Evolutionary conservation across 2,888 invertebrate species (phyloP).

Genomic region (Hydraecia micacea): DNA sequence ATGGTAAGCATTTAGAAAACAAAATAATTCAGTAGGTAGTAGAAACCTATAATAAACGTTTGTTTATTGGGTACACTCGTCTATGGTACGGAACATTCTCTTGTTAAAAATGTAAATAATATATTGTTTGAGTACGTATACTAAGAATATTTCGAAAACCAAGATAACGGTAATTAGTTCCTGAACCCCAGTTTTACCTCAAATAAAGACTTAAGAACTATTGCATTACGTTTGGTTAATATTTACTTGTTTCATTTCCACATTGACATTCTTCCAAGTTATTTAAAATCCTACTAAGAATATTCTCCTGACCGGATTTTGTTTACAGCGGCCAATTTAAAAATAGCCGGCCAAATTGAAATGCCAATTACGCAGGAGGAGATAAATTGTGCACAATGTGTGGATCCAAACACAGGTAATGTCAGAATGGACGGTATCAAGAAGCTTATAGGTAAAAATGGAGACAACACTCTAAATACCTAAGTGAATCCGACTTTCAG

Average conservation of each 20-base stretch:
- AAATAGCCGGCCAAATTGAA: neutral
- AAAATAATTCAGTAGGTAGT: neutral
- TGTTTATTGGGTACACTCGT: neutral
- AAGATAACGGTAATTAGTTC: conserved; percentile 7
- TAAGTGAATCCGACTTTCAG: too few relatives aligned
- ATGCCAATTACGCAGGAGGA: neutral
- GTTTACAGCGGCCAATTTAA: neutral
- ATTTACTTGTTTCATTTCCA: neutral
- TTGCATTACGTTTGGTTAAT: neutral
- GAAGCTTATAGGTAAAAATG: too few relatives aligned
- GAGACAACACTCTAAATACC: too few relatives aligned
- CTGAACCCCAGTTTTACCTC: conserved; percentile 30
- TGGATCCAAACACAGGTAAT: neutral
- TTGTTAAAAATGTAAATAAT: neutral
- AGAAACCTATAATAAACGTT: neutral
- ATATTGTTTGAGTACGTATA: neutral
- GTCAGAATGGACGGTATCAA: too few relatives aligned
- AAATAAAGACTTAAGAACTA: conserved; percentile 37
- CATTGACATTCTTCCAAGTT: neutral
- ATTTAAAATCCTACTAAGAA: neutral
- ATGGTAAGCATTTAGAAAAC: neutral
- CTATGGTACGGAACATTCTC: neutral
- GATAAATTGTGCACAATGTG: neutral
- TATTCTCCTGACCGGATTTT: neutral
- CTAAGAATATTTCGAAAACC: neutral